Percentiles rank a stretch among this genome's conserved stretches.
phyloP scores from a whole-genome alignment of 2,888 invertebrate genomes.

The Nymphalis urticae region DNA sequence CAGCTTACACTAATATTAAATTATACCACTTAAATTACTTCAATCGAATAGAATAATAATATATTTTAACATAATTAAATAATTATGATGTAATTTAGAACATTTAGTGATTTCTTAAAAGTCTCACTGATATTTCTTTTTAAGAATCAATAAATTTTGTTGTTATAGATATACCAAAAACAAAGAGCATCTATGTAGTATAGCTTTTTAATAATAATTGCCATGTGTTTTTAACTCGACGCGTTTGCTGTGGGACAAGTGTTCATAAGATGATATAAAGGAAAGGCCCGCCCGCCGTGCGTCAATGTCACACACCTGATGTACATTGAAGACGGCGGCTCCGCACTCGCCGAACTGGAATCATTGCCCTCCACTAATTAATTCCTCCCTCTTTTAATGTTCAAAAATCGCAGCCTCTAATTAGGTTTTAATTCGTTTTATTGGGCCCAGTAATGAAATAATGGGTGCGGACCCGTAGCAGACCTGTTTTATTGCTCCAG shows the following conservation, averaged over 20 bases:
- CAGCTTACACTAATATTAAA: not conserved
- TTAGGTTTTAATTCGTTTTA: slow-evolving; percentile 82
- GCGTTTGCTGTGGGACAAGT: too few species aligned
- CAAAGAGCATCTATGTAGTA: too few species aligned
- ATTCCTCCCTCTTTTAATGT: slow-evolving; percentile 79
- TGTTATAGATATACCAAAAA: not conserved
- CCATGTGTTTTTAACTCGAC: too few species aligned
- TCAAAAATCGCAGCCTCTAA: slow-evolving; percentile 80
- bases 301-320: slow-evolving; percentile 42
- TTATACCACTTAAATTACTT: too few species aligned
- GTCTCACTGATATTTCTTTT: not conserved
- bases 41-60: too few species aligned
- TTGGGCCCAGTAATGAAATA: slow-evolving; percentile 74
- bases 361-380: slow-evolving; percentile 79
- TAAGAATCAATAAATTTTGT: not conserved
- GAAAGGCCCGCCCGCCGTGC: not conserved
- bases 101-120: too few species aligned
- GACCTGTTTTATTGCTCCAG: slow-evolving; percentile 50
- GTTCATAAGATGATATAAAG: not conserved
- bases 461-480: slow-evolving; percentile 55
- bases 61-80: too few species aligned
- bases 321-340: slow-evolving; percentile 63
- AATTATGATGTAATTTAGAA: too few species aligned
- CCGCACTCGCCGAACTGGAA: slow-evolving; percentile 75
- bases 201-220: too few species aligned